A percentile compares a stretch with the other conserved stretches of the same genome.
Evolutionary conservation across 2,888 invertebrate genomes (phyloP).

Genomic region (Ethmia dodecea): DNA sequence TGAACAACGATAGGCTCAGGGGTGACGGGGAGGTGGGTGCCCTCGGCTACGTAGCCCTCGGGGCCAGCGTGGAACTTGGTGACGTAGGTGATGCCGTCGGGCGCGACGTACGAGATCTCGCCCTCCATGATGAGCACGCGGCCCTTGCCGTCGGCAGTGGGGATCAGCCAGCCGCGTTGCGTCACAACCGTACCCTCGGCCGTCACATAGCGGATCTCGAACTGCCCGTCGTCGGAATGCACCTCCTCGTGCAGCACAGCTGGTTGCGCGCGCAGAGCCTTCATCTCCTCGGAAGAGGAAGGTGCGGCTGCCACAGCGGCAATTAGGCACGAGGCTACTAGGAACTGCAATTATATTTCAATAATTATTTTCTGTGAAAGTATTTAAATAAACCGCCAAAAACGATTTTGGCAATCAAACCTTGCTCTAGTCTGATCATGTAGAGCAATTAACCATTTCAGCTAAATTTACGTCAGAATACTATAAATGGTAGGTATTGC

Average conservation of each 20-base stretch:
- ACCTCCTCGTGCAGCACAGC: slow-evolving; percentile 40
- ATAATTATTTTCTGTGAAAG: no score
- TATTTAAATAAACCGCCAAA: no score
- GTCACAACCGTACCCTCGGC: slow-evolving; percentile 40
- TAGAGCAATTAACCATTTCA: no score
- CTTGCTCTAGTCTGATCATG: no score
- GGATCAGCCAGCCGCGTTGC: slow-evolving; percentile 36
- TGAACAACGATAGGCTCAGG: slow-evolving; percentile 10
- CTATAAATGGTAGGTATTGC: no score
- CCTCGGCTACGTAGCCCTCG: slow-evolving; percentile 30
- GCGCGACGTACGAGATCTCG: slow-evolving; percentile 32
- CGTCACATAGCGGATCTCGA: slow-evolving; percentile 38
- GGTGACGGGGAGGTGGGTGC: slow-evolving; percentile 24
- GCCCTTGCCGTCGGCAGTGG: slow-evolving; percentile 28
- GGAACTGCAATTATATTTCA: no score
- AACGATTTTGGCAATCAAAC: no score
- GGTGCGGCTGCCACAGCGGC: no score
- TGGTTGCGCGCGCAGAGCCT: slow-evolving; percentile 29
- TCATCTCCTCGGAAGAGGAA: slow-evolving; percentile 9
- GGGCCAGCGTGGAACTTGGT: slow-evolving; percentile 32
- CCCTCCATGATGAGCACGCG: slow-evolving; percentile 36
- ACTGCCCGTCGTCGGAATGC: slow-evolving; percentile 41
- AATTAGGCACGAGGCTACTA: no score
- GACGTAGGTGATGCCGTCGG: slow-evolving; percentile 31
- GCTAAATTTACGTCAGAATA: no score